Evolutionary conservation across 1,140 invertebrate species (phyloP), one percentile per base, ranked within the genome.

Genomic region (Megalopta genalis): DNA sequence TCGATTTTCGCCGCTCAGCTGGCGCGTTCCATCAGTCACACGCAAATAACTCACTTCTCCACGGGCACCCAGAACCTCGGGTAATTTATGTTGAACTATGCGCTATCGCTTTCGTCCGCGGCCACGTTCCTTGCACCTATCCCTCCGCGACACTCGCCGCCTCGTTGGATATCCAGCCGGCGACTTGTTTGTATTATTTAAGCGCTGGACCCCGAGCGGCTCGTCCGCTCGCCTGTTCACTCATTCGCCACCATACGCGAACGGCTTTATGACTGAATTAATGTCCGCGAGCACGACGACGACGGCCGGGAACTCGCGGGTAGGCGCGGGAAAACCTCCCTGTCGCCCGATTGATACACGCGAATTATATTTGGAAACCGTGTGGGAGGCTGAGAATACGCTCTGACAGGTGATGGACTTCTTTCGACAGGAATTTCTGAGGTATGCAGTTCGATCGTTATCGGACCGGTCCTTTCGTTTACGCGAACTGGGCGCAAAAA

Each of bases 11-110:
- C 42, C 10, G 42, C 88, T 90, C 91, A 92, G 91, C 91, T 92
- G 92, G 89, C 90, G 87, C 91, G 90, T 91, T 92, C 92, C 91
- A 91, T 93, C 92, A 93, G 90, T 92, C 91, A 91, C 90, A 90
- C 92, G 90, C 91, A 92, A 93, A 93, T 92, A 93, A 93, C 92
- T 92, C 91, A 91, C 89, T 90, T 91, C 90, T 89, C 87, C 87
- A 86, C 85, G 76, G 84, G 77, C 85, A 18, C 7, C 27, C 8
- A 39, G 82, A 84, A 69, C 78, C 85, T 84, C 86, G 12, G 84
- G 88, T 92, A 93, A 93, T 93, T 92, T 92, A 92, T 90, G 90
- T 88, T 85, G 86, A 81, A 84, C 81, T 80, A 80, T 85, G 82
- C 82, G 73, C 84, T 77, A 77, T 77, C 71, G 66, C 65, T 39